Evolutionary conservation across 2,888 invertebrate species (phyloP), one percentile per base, ranked within the genome.

Genomic region (Callinectes sapidus): DNA sequence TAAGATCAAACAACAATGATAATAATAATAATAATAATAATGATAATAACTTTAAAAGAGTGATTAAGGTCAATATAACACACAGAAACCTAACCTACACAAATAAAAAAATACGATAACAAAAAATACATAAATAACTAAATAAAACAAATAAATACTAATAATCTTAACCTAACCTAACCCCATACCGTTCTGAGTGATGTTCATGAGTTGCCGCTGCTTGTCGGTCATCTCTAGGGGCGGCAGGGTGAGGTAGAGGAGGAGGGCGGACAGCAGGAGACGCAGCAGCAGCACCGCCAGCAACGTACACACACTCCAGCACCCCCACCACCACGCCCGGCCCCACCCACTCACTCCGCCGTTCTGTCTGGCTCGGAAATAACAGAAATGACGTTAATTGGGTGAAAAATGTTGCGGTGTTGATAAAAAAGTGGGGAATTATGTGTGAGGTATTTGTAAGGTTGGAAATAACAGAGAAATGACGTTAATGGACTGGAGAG

Each of bases 181-280:
- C 2, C 35, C 39, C 39, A 16, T 39, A 93, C 92, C 92, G 28
- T 89, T 89, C 87, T 93, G 89, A 14, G 54, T 54, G 16, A 93
- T 89, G 32, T 88, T 77, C 42, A 93, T 14, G 1, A 93, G 91
- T n/a, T 89, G 87, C 2, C 92, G 89, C 39, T 93, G 92, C 14
- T 91, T 89, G 23, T 93, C 92, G n/a, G 90, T 85, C 85, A 93
- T 71, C 61, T 91, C 92, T 5, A 93, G 55, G 18, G 92, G 85
- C 13, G 87, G 61, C n/a, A 93, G 89, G 10, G 55, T 91, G 81
- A 92, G 81, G 77, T 54, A 93, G 85, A 55, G 77, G 18, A 85
- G 42, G 16, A 48, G 66, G 32, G 61, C 89, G 13, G 66, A 39
- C 16, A 88, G 55, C 66, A 91, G 28, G 23, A 93, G 91, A 23